phyloP scores from a whole-genome alignment of 92 coral and sea anemone species.

The Parazoanthus swiftii region DNA sequence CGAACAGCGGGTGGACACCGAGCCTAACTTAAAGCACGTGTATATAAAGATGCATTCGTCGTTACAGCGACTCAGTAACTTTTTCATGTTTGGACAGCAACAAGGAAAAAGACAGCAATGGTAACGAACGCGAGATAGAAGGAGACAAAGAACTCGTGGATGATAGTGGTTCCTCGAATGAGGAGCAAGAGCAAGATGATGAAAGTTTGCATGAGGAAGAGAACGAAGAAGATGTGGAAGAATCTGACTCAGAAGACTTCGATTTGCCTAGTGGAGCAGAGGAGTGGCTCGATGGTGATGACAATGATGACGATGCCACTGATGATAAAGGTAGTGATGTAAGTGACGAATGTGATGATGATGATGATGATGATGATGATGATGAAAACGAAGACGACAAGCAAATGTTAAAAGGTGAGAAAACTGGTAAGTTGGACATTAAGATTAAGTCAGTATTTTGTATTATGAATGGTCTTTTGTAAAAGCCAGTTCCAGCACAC shows the following conservation, averaged over 20 bases:
- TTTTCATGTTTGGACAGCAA: neutral
- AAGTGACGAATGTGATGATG: neutral
- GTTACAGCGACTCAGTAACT: neutral
- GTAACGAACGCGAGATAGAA: neutral
- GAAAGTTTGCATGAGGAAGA: constrained; percentile 23
- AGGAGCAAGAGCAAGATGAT: neutral
- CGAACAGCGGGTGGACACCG: no score
- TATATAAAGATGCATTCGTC: neutral
- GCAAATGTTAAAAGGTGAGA: neutral
- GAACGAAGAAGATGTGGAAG: constrained; percentile 26
- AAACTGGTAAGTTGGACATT: neutral
- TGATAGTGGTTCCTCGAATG: constrained; percentile 12
- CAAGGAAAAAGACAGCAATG: neutral
- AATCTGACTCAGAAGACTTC: constrained; percentile 22
- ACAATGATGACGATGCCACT: constrained; percentile 12
- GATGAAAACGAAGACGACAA: neutral
- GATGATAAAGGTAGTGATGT: constrained; percentile 6
- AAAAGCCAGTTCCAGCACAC: neutral
- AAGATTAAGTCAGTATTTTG: neutral
- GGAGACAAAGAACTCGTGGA: constrained; percentile 13
- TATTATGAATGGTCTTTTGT: neutral
- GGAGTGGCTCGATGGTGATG: constrained; percentile 31
- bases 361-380: neutral
- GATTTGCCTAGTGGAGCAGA: constrained; percentile 33
- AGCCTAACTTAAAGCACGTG: neutral